These are phyloP conservation scores for Emydocephalus ijimae DNA, from an alignment of 2,113 vertebrate genomes.

Conservation along the genomic window DNA sequence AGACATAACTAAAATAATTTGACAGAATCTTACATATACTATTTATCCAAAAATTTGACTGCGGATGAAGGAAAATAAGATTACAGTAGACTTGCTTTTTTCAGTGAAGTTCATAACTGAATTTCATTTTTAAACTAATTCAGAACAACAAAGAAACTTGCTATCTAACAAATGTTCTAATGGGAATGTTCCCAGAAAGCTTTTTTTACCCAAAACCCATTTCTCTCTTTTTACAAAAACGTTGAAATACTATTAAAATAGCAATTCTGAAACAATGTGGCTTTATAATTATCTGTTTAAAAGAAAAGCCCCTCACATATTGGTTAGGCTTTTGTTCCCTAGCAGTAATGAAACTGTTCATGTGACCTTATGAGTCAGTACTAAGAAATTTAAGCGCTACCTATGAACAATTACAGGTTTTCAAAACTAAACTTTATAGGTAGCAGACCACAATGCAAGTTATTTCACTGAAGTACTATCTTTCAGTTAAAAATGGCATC, in stretches of 20 bases:
- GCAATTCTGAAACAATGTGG: neutral
- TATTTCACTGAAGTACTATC: neutral
- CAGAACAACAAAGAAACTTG: neutral
- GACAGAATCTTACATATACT: neutral
- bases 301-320: neutral
- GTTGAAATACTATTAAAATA: neutral
- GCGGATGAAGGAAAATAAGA: constrained; percentile 2
- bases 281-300: neutral
- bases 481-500: constrained; percentile 6
- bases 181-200: neutral
- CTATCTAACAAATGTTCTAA: neutral
- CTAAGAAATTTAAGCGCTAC: constrained; percentile 26
- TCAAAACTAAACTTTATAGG: constrained; percentile 21
- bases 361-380: neutral
- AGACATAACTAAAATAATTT: constrained; percentile 22
- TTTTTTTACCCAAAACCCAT: neutral
- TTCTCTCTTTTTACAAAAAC: constrained; percentile 35
- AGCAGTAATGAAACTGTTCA: neutral
- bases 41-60: neutral
- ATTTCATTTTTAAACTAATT: constrained; percentile 15
- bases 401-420: constrained; percentile 35
- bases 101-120: constrained; percentile 7
- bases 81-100: neutral
- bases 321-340: neutral
- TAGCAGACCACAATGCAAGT: constrained; percentile 15